Conservation (phyloP, 2,888 invertebrate species). For the Eupithecia dodoneata region DNA sequence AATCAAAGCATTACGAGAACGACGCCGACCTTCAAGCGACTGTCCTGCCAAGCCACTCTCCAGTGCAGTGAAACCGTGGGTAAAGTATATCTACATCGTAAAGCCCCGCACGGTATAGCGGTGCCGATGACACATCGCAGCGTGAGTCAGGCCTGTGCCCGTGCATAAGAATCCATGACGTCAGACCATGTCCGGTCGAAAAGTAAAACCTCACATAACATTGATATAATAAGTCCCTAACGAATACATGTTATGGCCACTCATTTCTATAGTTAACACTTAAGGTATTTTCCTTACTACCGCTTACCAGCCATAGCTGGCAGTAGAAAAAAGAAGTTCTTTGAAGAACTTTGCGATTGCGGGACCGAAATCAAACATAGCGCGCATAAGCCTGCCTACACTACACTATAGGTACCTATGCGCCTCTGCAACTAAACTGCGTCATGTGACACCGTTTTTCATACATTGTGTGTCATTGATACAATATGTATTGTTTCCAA, state of each 20-base stretch:
- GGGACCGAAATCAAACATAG: not conserved
- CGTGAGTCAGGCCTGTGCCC: conserved; percentile 53
- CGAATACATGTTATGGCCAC: not conserved
- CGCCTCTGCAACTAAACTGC: no score
- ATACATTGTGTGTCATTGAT: no score
- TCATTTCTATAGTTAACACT: not conserved
- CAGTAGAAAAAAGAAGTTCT: no score
- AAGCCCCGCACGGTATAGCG: conserved; percentile 32
- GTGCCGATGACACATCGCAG: conserved; percentile 73
- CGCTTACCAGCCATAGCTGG: no score
- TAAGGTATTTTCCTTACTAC: no score
- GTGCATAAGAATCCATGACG: conserved; percentile 76
- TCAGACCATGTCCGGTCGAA: conserved; percentile 71
- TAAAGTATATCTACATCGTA: conserved; percentile 29
- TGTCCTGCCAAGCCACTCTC: not conserved
- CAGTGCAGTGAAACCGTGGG: conserved; percentile 11
- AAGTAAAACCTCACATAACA: not conserved
- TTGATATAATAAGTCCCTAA: not conserved
- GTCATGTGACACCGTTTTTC: no score
- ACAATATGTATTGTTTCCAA: no score
- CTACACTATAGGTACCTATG: no score
- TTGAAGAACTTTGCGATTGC: not conserved
- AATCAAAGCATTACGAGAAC: not conserved
- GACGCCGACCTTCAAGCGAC: conserved; percentile 6
- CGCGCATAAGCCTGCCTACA: no score